Evolutionary conservation across 1,140 invertebrate species (phyloP), one percentile per base, ranked within the genome.

Genomic region (Galleria mellonella): DNA sequence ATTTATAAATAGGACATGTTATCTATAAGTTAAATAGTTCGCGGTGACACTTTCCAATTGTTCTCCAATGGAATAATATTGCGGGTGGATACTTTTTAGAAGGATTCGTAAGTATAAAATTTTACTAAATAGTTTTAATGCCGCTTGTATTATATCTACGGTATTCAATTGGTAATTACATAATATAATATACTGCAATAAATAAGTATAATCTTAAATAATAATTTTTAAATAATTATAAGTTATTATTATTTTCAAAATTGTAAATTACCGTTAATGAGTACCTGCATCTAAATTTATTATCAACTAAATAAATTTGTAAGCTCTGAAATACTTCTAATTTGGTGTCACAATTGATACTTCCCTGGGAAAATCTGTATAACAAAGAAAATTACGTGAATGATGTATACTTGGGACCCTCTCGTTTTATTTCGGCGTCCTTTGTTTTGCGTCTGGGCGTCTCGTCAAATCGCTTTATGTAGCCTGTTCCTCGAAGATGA

Each of bases 351-450:
- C 17, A 23, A 23, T 23, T 23, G 17, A 23, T 23, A 23, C 17
- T 23, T 23, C 17, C 17, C 17, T 23, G 17, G 2, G 17, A 23
- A 42, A 45, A 32, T 71, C 43, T 47, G 46, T 49, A 62, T 55
- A 68, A 77, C 73, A 72, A 74, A 74, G 66, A 65, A 60, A 62
- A 68, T 64, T 59, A 64, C 55, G 32, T 14, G 52, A 70, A 68
- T 59, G 56, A 67, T 51, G 57, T 57, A 23, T 23, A 58, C 50
- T 53, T 55, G 55, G 47, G 50, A 23, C 6, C 51, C 62, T 52
- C 52, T 69, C 53, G 67, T 71, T 72, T 69, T 66, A 61, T 69
- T 74, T 57, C 33, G 47, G 41, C 32, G 28, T 39, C 61, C 54
- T 67, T 67, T 63, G 58, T 67, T 71, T 64, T 55, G 43, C 51